phyloP scores from a whole-genome alignment of 2,888 invertebrate species.

The Drosophila limbata region DNA sequence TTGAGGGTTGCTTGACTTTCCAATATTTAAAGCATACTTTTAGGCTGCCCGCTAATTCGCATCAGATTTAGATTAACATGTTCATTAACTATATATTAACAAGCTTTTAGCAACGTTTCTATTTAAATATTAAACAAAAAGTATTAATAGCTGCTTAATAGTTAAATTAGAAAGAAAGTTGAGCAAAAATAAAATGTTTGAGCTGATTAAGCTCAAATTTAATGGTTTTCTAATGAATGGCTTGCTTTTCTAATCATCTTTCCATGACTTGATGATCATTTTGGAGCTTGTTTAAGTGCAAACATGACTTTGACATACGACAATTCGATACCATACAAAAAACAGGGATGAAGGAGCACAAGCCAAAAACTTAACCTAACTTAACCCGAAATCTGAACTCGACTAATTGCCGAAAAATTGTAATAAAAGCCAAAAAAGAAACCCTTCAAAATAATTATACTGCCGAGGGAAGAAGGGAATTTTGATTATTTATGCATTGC shows the following conservation, averaged over 20 bases:
- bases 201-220: background rate
- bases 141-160: background rate
- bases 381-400: constrained; percentile 69
- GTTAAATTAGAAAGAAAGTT: constrained; percentile 1
- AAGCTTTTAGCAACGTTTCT: background rate
- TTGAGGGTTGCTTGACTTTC: background rate
- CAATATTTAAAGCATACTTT: constrained; percentile 42
- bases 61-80: no score
- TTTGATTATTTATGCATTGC: constrained; percentile 55
- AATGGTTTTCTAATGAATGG: background rate
- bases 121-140: background rate
- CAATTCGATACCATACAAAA: constrained; percentile 6
- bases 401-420: constrained; percentile 70
- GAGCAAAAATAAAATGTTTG: background rate
- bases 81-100: constrained; percentile 5
- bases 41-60: background rate
- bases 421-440: constrained; percentile 43
- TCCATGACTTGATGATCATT: background rate
- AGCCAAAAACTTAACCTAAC: constrained; percentile 54
- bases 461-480: background rate
- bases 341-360: constrained; percentile 18
- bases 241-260: background rate
- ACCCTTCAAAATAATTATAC: constrained; percentile 27
- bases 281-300: background rate
- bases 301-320: constrained; percentile 2